phyloP scores from a whole-genome alignment of 2,113 vertebrate genomes.

The Sinocyclocheilus anophthalmus region DNA sequence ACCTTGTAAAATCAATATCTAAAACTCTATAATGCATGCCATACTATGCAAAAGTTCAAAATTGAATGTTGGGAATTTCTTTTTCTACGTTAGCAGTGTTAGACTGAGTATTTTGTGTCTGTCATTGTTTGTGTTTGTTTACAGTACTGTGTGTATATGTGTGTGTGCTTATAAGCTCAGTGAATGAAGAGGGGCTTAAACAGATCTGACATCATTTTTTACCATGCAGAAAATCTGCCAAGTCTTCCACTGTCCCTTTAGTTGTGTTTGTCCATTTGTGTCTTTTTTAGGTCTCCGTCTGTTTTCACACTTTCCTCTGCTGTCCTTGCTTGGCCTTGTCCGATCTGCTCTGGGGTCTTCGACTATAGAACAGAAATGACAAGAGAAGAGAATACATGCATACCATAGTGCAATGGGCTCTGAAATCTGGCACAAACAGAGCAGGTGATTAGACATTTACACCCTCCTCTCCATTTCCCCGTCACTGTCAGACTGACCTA shows the following conservation, averaged over 20 bases:
- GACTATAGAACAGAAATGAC: slow-evolving; percentile 24
- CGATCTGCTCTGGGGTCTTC: slow-evolving; percentile 54
- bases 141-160: slow-evolving; percentile 32
- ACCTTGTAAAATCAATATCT: slow-evolving; percentile 70
- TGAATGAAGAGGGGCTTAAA: slow-evolving; percentile 67
- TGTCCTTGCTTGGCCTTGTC: slow-evolving; percentile 62
- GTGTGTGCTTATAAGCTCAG: slow-evolving; percentile 63
- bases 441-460: slow-evolving; percentile 34
- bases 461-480: slow-evolving; percentile 5
- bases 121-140: slow-evolving; percentile 17
- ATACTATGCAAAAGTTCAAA: slow-evolving; percentile 69
- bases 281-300: slow-evolving; percentile 67
- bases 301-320: slow-evolving; percentile 65
- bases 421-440: slow-evolving; percentile 28
- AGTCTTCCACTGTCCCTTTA: slow-evolving; percentile 66
- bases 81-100: slow-evolving; percentile 67
- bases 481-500: slow-evolving; percentile 16
- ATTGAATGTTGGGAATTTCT: slow-evolving; percentile 48
- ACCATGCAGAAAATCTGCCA: slow-evolving; percentile 66
- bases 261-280: slow-evolving; percentile 70
- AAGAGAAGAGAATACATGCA: slow-evolving; percentile 10
- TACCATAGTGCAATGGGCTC: background rate
- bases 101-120: slow-evolving; percentile 36
- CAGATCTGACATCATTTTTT: slow-evolving; percentile 64
- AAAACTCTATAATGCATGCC: slow-evolving; percentile 78